Evolutionary conservation across 2,113 vertebrate genomes (phyloP).

Genomic region (Anguilla rostrata): DNA sequence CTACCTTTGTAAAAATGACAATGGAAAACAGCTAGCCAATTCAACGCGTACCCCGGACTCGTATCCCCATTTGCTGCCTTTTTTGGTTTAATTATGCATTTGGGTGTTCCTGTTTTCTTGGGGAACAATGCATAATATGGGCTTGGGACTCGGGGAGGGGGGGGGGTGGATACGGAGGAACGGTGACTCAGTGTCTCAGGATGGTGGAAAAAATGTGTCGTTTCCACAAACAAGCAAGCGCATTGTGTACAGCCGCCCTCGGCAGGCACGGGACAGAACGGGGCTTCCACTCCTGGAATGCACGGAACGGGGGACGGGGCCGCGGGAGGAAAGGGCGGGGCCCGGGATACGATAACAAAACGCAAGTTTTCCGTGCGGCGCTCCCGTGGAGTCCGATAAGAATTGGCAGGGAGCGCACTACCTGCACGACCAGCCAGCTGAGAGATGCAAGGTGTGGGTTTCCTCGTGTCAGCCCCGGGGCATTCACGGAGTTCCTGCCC

Average conservation of each 20-base stretch:
- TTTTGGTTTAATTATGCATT: not conserved
- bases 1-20: constrained; percentile 8
- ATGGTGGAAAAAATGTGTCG: constrained; percentile 19
- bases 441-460: not conserved
- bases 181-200: constrained; percentile 30
- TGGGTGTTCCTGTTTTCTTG: constrained; percentile 31
- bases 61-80: not conserved
- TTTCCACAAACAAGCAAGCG: constrained; percentile 21
- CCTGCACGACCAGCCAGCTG: too few relatives aligned
- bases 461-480: not conserved
- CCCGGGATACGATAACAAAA: not conserved
- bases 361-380: not conserved
- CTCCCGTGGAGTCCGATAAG: not conserved
- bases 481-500: not conserved
- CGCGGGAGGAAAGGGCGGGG: not conserved
- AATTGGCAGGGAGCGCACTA: not conserved
- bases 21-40: not conserved
- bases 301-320: constrained; percentile 10
- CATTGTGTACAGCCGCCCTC: not conserved
- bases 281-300: constrained; percentile 3
- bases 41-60: not conserved
- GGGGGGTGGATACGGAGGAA: not conserved
- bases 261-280: not conserved
- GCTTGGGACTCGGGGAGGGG: not conserved
- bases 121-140: constrained; percentile 35